Percentiles rank a stretch among this genome's conserved stretches.
These are phyloP conservation scores for Pristionchus exspectatus DNA, from an alignment of 2,888 invertebrate species.

Conservation along the genomic window DNA sequence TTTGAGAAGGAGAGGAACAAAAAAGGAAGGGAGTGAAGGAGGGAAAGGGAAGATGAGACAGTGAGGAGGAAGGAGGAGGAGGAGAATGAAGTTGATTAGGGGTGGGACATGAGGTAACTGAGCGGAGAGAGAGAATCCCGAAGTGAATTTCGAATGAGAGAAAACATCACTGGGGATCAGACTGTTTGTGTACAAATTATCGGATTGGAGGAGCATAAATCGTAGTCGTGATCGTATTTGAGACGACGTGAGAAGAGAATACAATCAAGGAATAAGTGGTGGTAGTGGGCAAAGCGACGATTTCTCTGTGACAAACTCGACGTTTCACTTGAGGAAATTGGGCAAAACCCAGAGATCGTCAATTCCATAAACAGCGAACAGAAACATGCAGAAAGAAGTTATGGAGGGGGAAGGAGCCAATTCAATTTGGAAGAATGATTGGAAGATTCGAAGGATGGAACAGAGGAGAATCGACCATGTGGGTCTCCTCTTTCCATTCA, in stretches of 20 bases:
- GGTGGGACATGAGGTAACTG: not conserved
- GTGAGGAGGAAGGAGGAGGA: not conserved
- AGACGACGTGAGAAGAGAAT: not conserved
- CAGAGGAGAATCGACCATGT: not conserved
- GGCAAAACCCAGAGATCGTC: not conserved
- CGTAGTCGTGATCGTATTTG: not conserved
- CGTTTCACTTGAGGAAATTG: not conserved
- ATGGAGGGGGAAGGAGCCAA: not conserved
- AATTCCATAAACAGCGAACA: slow-evolving; percentile 8
- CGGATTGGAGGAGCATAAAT: not conserved
- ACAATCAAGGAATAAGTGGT: not conserved
- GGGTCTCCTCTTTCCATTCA: not conserved
- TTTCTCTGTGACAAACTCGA: not conserved
- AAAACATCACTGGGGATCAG: not conserved
- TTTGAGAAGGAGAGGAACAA: slow-evolving; percentile 31
- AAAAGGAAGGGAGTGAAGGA: not conserved
- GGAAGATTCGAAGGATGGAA: not conserved
- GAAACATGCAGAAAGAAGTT: not conserved
- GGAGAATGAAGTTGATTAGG: slow-evolving; percentile 42
- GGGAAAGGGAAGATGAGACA: not conserved
- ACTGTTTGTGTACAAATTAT: not conserved
- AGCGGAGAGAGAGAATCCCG: not conserved
- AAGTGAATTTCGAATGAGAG: not conserved
- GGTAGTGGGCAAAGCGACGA: not conserved
- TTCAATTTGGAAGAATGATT: slow-evolving; percentile 20